phyloP scores from a whole-genome alignment of 2,888 invertebrate species.

The Clusia tigrina region DNA sequence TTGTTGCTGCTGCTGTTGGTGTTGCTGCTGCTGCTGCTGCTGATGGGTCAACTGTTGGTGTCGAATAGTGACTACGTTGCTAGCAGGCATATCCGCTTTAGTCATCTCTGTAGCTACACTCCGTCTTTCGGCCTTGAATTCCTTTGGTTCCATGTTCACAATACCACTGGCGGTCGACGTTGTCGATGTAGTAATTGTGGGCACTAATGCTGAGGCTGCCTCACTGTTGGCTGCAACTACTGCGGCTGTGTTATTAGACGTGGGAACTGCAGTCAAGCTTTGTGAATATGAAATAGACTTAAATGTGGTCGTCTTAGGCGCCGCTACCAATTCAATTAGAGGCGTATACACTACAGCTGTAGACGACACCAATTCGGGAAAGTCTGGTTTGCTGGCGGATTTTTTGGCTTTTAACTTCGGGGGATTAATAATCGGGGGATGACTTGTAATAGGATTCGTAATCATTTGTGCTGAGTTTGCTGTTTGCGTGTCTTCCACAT shows the following conservation, averaged over 20 bases:
- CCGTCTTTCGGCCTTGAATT: not conserved
- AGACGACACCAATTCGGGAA: slow-evolving; percentile 46
- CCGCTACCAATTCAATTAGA: slow-evolving; percentile 14
- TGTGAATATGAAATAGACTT: slow-evolving; percentile 50
- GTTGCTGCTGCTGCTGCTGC: too few relatives aligned
- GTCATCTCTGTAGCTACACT: not conserved
- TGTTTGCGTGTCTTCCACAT: not conserved
- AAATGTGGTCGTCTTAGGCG: slow-evolving; percentile 9
- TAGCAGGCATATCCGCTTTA: not conserved
- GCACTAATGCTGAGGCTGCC: slow-evolving; percentile 12
- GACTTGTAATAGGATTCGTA: slow-evolving; percentile 16
- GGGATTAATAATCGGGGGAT: slow-evolving; percentile 11
- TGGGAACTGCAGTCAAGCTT: slow-evolving; percentile 41
- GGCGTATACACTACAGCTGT: slow-evolving; percentile 3
- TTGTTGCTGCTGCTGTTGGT: too few relatives aligned
- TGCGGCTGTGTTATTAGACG: slow-evolving; percentile 5
- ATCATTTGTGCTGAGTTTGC: slow-evolving; percentile 10
- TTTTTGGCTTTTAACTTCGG: slow-evolving; percentile 35
- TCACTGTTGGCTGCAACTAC: slow-evolving; percentile 25
- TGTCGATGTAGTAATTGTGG: too few relatives aligned
- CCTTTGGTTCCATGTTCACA: not conserved
- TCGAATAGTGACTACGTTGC: not conserved
- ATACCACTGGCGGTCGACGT: not conserved
- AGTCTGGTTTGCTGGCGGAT: slow-evolving; percentile 44
- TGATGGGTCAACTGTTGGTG: slow-evolving; percentile 13